Evolutionary conservation across 2,797 vertebrate species (phyloP).

Genomic region (Phrynocephalus guinanensis): DNA sequence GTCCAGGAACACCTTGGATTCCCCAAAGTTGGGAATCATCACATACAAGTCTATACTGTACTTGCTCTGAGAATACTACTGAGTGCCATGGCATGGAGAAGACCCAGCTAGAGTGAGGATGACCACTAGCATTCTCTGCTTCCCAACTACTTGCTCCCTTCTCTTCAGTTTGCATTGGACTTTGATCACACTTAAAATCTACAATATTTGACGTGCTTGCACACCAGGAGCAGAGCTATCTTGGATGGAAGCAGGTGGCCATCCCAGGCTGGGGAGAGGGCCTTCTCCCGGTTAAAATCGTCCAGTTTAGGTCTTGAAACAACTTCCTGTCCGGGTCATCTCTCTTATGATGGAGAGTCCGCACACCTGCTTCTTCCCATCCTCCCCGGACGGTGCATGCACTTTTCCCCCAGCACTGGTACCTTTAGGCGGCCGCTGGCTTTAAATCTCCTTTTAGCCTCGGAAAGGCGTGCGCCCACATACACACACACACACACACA

Average conservation of each 20-base stretch:
- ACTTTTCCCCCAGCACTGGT: conserved; percentile 27
- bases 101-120: not conserved
- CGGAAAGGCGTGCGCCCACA: conserved; percentile 10
- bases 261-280: too few species aligned
- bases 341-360: fast-evolving
- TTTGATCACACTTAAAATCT: conserved; percentile 34
- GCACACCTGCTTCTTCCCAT: not conserved
- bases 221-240: not conserved
- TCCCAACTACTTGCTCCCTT: not conserved
- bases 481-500: conserved; percentile 3
- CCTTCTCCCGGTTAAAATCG: not conserved
- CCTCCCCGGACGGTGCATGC: not conserved
- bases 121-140: not conserved
- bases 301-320: not conserved
- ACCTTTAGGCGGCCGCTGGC: not conserved
- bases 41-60: too few species aligned
- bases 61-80: too few species aligned
- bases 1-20: not conserved
- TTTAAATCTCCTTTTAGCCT: conserved; percentile 55
- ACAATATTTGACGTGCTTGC: not conserved
- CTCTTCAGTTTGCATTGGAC: not conserved
- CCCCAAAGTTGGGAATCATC: too few species aligned
- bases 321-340: not conserved
- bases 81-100: too few species aligned
- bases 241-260: too few species aligned